Evolutionary conservation across 2,113 vertebrate genomes (phyloP).

Genomic region (Eulemur macaco): DNA sequence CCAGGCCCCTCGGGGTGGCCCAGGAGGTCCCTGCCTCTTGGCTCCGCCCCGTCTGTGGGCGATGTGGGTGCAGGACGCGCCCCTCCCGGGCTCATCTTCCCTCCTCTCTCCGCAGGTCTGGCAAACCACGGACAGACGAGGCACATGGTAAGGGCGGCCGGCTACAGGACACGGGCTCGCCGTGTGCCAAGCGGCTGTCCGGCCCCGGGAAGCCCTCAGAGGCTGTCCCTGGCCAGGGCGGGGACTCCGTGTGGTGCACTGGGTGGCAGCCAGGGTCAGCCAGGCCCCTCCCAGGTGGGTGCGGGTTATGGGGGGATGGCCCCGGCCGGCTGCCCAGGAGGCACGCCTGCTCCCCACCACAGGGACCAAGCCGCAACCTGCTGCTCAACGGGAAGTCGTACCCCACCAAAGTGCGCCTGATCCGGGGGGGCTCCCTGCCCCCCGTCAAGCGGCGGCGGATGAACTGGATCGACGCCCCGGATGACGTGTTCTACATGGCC

Average conservation of each 20-base stretch:
- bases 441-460: constrained; percentile 94
- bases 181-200: rapidly evolving
- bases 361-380: constrained; percentile 95
- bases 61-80: rapidly evolving
- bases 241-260: not conserved
- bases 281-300: not conserved
- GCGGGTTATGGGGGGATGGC: not conserved
- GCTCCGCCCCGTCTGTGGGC: not conserved
- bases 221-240: not conserved
- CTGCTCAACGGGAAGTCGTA: constrained; percentile 96
- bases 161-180: rapidly evolving
- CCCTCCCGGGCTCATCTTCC: constrained; percentile 76
- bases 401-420: constrained; percentile 94
- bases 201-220: not conserved
- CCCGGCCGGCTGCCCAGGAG: no score
- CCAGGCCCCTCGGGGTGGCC: no score
- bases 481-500: constrained; percentile 88
- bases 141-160: constrained; percentile 87
- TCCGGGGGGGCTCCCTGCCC: constrained; percentile 87
- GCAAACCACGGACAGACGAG: constrained; percentile 91
- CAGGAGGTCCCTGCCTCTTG: not conserved
- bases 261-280: not conserved
- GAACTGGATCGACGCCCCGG: constrained; percentile 94
- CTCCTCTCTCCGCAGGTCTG: constrained; percentile 86
- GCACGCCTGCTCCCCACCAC: rapidly evolving